A percentile compares a stretch with the other conserved stretches of the same genome.
These are phyloP conservation scores for Tangara arthus DNA, from an alignment of 2,797 vertebrate genomes.

Conservation along the genomic window DNA sequence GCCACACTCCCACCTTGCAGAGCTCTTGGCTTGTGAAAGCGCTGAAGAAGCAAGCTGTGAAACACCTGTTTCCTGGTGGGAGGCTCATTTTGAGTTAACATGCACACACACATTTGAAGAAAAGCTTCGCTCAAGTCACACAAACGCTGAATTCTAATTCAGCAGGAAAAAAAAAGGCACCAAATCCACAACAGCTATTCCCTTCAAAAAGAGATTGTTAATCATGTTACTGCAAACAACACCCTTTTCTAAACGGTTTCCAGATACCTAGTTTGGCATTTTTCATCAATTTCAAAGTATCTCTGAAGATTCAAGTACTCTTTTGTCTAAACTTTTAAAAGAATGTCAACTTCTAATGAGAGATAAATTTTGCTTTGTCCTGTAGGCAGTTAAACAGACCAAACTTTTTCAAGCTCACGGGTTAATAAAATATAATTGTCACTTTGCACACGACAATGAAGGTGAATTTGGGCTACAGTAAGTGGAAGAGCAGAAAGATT, in stretches of 20 bases:
- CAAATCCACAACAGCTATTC: background rate
- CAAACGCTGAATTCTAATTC: background rate
- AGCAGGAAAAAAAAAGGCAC: background rate
- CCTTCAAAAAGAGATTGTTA: background rate
- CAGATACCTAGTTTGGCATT: background rate
- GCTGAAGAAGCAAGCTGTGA: background rate
- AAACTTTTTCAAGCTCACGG: background rate
- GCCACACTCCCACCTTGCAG: background rate
- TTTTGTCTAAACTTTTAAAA: background rate
- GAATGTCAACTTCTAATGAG: background rate
- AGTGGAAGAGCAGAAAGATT: background rate
- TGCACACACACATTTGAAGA: background rate
- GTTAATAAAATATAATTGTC: background rate
- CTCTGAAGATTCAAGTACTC: background rate
- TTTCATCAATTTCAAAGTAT: background rate
- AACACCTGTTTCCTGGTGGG: background rate
- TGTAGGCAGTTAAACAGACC: background rate
- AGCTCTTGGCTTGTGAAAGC: background rate
- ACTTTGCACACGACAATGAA: background rate
- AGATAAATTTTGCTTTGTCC: background rate
- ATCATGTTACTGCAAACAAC: rapidly evolving
- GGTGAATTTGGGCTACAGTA: background rate
- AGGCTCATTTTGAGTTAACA: background rate
- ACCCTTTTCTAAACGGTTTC: background rate
- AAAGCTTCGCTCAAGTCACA: background rate